Evolutionary conservation across 2,888 invertebrate genomes (phyloP).

Genomic region (Belgica antarctica): DNA sequence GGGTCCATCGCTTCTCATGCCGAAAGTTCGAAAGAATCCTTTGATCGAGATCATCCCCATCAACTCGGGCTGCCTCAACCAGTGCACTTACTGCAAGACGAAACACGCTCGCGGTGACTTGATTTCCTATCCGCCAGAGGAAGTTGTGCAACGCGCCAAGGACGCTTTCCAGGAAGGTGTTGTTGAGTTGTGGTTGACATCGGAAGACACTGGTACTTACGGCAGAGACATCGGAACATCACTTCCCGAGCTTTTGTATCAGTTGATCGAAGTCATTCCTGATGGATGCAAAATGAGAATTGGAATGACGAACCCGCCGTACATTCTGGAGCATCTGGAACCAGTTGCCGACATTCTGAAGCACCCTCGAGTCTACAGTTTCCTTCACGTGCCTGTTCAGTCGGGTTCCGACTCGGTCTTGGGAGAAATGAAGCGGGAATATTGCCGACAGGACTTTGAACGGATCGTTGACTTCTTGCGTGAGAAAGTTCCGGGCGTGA

Average conservation of each 20-base stretch:
- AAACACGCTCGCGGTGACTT: conserved; percentile 95
- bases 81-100: conserved; percentile 98
- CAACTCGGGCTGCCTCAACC: conserved; percentile 94
- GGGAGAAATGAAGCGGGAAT: conserved; percentile 94
- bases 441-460: conserved; percentile 84
- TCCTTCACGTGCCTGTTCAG: conserved; percentile 96
- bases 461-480: conserved; percentile 80
- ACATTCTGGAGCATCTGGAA: conserved; percentile 90
- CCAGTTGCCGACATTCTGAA: conserved; percentile 82
- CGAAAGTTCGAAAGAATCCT: conserved; percentile 94
- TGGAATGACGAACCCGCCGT: conserved; percentile 99
- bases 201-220: conserved; percentile 94
- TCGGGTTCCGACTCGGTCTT: conserved; percentile 94
- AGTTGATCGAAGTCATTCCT: conserved; percentile 76
- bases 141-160: conserved; percentile 81
- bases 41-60: conserved; percentile 96
- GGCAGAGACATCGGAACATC: conserved; percentile 90
- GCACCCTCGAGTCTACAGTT: conserved; percentile 89
- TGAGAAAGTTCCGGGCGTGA: conserved; percentile 81
- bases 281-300: conserved; percentile 75
- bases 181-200: conserved; percentile 95
- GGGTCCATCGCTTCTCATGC: conserved; percentile 82
- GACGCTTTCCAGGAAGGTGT: conserved; percentile 91
- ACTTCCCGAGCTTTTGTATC: conserved; percentile 80
- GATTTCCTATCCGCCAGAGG: conserved; percentile 88